These are phyloP conservation scores for Gallinago paraguaiae DNA, from an alignment of 2,113 vertebrate genomes.

Conservation along the genomic window DNA sequence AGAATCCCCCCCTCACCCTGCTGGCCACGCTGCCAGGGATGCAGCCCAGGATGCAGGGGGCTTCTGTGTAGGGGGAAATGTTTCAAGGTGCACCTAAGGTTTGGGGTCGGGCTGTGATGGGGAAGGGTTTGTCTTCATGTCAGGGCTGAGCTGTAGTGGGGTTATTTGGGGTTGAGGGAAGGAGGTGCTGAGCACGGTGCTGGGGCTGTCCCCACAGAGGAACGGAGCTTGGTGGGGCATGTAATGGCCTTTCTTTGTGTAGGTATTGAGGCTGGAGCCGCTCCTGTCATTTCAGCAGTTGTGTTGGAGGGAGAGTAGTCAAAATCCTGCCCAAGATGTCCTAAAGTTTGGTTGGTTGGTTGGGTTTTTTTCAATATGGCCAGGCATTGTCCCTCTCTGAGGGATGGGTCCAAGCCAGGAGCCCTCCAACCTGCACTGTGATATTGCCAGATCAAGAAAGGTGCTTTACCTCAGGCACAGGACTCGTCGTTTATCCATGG, in stretches of 20 bases:
- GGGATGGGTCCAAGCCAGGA: not conserved
- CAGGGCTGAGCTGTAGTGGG: not conserved
- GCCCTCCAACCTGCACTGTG: not conserved
- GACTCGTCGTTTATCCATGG: not conserved
- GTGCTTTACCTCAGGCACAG: not conserved
- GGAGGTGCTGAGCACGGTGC: not conserved
- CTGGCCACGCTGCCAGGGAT: not conserved
- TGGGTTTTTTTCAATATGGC: not conserved
- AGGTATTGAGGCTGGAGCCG: not conserved
- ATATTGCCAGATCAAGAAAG: too few species aligned
- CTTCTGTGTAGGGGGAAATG: not conserved
- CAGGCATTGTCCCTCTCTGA: rapidly evolving
- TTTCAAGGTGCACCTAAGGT: not conserved
- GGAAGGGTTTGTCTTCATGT: not conserved
- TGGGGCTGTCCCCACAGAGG: not conserved
- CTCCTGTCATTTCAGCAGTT: not conserved
- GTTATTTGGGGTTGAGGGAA: not conserved
- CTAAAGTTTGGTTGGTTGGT: not conserved
- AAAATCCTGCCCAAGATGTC: not conserved
- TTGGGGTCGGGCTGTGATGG: not conserved
- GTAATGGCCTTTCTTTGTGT: not conserved
- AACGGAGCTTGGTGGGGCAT: not conserved
- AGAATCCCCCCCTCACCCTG: not conserved
- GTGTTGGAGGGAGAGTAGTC: not conserved
- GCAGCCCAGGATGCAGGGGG: not conserved